Evolutionary conservation across 2,797 vertebrate genomes (phyloP), one percentile per base, ranked within the genome.

Genomic region (Schizopygopsis pylzovi): DNA sequence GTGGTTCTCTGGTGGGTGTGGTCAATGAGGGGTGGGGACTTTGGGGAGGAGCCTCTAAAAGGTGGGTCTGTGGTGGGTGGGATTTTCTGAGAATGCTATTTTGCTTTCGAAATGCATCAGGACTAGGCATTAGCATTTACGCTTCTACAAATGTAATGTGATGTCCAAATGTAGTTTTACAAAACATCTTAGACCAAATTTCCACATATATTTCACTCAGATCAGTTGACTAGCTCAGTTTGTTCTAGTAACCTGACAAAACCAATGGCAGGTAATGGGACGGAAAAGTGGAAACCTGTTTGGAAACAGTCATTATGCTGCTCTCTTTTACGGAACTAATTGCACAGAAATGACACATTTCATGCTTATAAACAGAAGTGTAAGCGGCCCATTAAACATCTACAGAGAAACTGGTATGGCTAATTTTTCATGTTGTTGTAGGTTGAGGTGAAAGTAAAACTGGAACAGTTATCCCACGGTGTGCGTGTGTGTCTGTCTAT

Each of bases 391-490:
- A 59, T 33, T 78, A 37, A 71, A 43, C 75, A 70, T 56, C 73
- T 76, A 28, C 28, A 68, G 25, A 79, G 25, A 28, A 73, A 43
- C 22, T n/a, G 4, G 1, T 37, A 49, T 61, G 20, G 49, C 77
- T 72, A 41, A 63, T 85, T 80, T 83, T 71, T 83, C 72, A 82
- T 81, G 52, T 25, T 56, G 67, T 68, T 43, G 59, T 67, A 82
- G 79, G 80, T 61, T 45, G 80, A 70, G 73, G 72, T 61, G 28
- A 77, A 73, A 80, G 84, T 65, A 73, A 25, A 80, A 80, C 39
- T 65, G 68, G 84, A 54, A 78, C 75, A 79, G 67, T 7, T 56
- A 70, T 79, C 52, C 52, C 67, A 49, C 12, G 3, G 28, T 1
- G 18, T 81, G 43, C n/a, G 61, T 63, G 78, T 33, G 61, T 63